These are phyloP conservation scores for Apotomis turbidana DNA, from an alignment of 2,888 invertebrate genomes.

Conservation along the genomic window DNA sequence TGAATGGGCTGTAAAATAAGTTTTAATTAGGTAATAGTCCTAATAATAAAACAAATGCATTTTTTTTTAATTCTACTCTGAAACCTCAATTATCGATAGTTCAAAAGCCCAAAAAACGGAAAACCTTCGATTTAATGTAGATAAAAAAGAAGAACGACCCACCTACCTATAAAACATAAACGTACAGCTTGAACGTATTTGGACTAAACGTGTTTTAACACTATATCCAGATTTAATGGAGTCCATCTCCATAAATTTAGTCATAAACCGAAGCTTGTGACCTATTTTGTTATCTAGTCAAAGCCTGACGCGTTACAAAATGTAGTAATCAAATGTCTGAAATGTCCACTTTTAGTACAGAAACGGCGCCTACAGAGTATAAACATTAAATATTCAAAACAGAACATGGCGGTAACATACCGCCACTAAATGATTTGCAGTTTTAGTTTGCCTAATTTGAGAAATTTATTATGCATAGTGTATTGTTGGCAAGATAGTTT, in stretches of 20 bases:
- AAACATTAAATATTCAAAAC: constrained; percentile 5
- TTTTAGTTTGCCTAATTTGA: background rate
- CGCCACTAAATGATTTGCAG: background rate
- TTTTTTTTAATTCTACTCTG: no score
- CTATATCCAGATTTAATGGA: constrained; percentile 13
- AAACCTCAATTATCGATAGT: no score
- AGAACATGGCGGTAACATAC: background rate
- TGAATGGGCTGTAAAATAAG: no score
- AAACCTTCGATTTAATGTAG: no score
- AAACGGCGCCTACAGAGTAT: constrained; percentile 11
- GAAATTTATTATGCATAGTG: background rate
- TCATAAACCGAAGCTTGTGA: constrained; percentile 23
- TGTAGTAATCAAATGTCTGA: constrained; percentile 23
- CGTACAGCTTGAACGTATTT: background rate
- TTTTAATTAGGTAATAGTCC: no score
- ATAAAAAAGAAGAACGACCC: no score
- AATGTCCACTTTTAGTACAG: constrained; percentile 13
- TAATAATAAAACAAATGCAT: no score
- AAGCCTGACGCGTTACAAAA: constrained; percentile 4
- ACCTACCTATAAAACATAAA: background rate
- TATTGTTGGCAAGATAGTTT: no score
- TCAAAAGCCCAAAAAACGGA: no score
- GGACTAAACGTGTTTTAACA: background rate
- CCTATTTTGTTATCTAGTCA: constrained; percentile 31
- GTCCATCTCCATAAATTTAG: constrained; percentile 16